phyloP scores from a whole-genome alignment of 64 coral and sea anemone genomes.

The Montipora foliosa region DNA sequence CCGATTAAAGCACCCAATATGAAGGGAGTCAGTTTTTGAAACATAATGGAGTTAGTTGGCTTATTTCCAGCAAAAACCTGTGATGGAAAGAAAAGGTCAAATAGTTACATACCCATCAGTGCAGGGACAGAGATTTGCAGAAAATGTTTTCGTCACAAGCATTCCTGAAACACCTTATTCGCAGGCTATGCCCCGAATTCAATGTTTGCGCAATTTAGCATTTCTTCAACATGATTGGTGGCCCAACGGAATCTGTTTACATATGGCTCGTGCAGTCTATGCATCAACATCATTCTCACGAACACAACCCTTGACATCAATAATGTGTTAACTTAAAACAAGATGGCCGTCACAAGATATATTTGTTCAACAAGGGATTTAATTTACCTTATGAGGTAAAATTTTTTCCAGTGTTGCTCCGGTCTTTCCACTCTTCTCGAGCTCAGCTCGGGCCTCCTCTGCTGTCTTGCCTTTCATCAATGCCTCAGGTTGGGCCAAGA shows the following conservation, averaged over 20 bases:
- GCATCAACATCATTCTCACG: too few species aligned
- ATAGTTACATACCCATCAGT: neutral
- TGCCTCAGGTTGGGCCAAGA: slow-evolving; percentile 97
- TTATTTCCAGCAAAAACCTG: slow-evolving; percentile 93
- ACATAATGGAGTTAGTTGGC: slow-evolving; percentile 93
- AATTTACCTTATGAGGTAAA: slow-evolving; percentile 83
- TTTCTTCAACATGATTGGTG: too few species aligned
- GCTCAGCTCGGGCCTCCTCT: slow-evolving; percentile 79
- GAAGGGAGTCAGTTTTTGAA: slow-evolving; percentile 90
- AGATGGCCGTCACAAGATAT: neutral
- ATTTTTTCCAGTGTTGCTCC: slow-evolving; percentile 73
- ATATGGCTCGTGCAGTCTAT: too few species aligned
- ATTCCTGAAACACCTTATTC: too few species aligned
- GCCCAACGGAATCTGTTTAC: too few species aligned
- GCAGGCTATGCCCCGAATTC: too few species aligned
- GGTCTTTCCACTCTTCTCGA: slow-evolving; percentile 66
- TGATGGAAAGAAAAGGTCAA: neutral
- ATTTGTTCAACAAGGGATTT: neutral
- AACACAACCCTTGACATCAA: too few species aligned
- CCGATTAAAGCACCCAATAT: slow-evolving; percentile 91
- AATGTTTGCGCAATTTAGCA: too few species aligned
- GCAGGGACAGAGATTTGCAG: too few species aligned
- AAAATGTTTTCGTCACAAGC: too few species aligned
- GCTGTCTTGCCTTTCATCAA: slow-evolving; percentile 97
- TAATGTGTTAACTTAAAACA: too few species aligned